Evolutionary conservation across 2,888 invertebrate genomes (phyloP), one percentile per base, ranked within the genome.

Genomic region (Parascotia fuliginaria): DNA sequence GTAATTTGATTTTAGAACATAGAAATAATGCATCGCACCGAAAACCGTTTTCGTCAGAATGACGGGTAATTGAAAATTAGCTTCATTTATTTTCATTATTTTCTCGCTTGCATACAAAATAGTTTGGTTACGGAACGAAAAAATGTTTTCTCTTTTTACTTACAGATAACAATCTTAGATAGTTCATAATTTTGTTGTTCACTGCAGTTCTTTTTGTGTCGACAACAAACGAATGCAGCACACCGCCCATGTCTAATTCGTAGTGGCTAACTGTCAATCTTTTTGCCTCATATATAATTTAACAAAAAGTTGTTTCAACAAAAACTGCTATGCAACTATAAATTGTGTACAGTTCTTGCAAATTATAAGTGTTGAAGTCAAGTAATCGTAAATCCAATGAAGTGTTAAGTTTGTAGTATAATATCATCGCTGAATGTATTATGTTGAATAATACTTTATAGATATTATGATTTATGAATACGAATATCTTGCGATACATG

Each of bases 1-100:
- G 72, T 86, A 87, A 88, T 89, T 87, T 84, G 77, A 85, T 86
- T 89, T 86, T 81, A 79, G 82, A 77, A 73, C 78, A 82, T 82
- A 79, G 83, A 77, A 81, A 81, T 83, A 77, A 81, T 79, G 79
- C 75, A 79, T 69, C 72, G 59, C 62, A 61, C 65, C 71, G 59
- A 75, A 70, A 73, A 75, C 61, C 56, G 48, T 47, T 67, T 61
- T 67, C 49, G 47, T 51, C 59, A 61, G 46, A 55, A 47, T 50
- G 50, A 49, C 33, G 47, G 43, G 47, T 63, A 58, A 63, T 62
- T 58, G 52, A 65, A 60, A 55, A 64, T 61, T 53, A 50, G 19
- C 29, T 42, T 53, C n/a, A 59, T 55, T 64, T 49, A 49, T 47
- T 51, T 44, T 44, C 43, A 36, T 15, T n/a, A 51, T 33, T 50